Base-by-base conservation (phyloP, 2,113 vertebrate genomes). In the Anas platyrhynchos region DNA sequence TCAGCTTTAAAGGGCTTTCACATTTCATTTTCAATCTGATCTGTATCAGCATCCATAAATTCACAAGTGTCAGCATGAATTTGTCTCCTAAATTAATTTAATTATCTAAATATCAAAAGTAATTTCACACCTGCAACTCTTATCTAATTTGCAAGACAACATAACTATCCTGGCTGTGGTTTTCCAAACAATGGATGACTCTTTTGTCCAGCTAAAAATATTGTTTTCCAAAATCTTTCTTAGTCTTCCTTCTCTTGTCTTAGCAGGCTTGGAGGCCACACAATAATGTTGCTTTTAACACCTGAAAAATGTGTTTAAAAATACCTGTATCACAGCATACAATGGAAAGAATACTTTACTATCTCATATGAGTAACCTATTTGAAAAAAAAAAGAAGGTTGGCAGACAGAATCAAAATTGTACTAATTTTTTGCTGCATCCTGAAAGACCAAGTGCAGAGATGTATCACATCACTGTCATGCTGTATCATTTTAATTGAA, bases 91-190 rank as follows among this genome's bases (percentile, higher is more conserved):
- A 86, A 94, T 92, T 94, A 96, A 96, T 95, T 86, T 86, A 79
- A 95, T 97, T 92, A 91, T 81, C 82, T 83, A 94, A 94, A 91
- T 91, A 95, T 86, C 86, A 81, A 79, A 96, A 88, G 62, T 71
- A 96, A 94, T 97, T 95, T 91, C 66, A 88, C 48, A 91, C 73
- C 92, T 94, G 89, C 68, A 90, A 52, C 62, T 94, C 73, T 84
- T 78, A 52, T 3, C 41, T 91, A 78, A 61, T 86, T 89, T 2
- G 3, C 71, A 75, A 91, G 38, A 54, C 91, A 88, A 50, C 23
- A 5, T 32, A 74, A 50, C 59, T 68, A 20, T 76, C 50, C 88
- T 61, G 58, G 73, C 31, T 3, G 5, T 48, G 58, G 11, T 41
- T 34, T 89, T 93, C n/a, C 29, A 92, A 82, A 89, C 11, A 56